Percentiles rank a stretch among this genome's conserved stretches.
These are phyloP conservation scores for Lanius ludovicianus DNA, from an alignment of 2,113 vertebrate genomes.

Conservation along the genomic window DNA sequence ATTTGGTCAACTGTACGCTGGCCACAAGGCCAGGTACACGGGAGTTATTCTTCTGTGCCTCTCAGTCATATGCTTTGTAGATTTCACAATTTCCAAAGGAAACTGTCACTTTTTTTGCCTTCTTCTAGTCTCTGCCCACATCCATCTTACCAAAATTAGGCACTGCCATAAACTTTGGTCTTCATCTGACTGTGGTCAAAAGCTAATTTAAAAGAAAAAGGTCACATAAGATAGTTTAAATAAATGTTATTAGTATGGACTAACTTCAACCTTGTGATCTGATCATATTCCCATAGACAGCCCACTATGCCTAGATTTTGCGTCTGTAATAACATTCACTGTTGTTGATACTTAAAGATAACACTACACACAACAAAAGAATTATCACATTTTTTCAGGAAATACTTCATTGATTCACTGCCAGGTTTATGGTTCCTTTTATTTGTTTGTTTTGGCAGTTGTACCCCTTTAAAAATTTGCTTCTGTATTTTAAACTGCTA, in stretches of 20 bases:
- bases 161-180: background rate
- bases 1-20: background rate
- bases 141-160: background rate
- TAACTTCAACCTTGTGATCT: background rate
- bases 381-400: slow-evolving; percentile 29
- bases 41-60: background rate
- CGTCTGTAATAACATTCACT: background rate
- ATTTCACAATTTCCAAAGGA: background rate
- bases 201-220: background rate
- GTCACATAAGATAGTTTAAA: background rate
- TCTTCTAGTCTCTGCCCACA: background rate
- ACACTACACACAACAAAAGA: background rate
- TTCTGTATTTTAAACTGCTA: slow-evolving; percentile 43
- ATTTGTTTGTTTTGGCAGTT: slow-evolving; percentile 26
- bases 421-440: slow-evolving; percentile 7
- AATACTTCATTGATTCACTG: slow-evolving; percentile 19
- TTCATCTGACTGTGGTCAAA: background rate
- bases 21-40: background rate
- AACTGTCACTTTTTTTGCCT: background rate
- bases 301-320: background rate
- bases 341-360: slow-evolving; percentile 22
- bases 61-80: background rate
- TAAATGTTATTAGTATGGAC: background rate
- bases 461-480: slow-evolving; percentile 2
- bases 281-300: background rate